Evolutionary conservation across 2,797 vertebrate species (phyloP), one percentile per base, ranked within the genome.

Genomic region (Sebastes kiyomatsui): DNA sequence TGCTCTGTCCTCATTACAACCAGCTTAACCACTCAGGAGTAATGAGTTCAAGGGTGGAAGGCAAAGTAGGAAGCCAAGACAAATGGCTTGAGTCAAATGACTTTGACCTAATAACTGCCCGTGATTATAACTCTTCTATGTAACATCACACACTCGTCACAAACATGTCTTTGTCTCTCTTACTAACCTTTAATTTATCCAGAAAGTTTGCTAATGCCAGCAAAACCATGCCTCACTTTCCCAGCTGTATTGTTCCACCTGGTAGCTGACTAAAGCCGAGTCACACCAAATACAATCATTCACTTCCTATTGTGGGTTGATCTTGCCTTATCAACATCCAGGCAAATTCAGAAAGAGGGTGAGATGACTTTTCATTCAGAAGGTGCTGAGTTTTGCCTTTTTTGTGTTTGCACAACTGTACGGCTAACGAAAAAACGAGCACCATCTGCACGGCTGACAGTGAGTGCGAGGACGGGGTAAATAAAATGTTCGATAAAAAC

Each of bases 31-130:
- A 67, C 73, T 62, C 70, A 58, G 69, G 42, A 76, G 49, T 72
- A 87, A 85, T 74, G 79, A 83, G 66, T 77, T 89, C 79, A 88
- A 86, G 82, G 76, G 83, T 66, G 65, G 61, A 72, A 58, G 52
- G 35, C 62, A 82, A 80, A 5, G 16, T 46, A 67, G 35, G 11
- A 69, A 77, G 46, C 42, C 7, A 67, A 72, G 33, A 61, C 52
- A 67, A 76, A 82, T 61, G 32, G 60, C 42, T 33, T 46, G 6
- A 14, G 42, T 46, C 42, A 46, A 46, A 32, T 80, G 72, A 80
- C 70, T 84, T 28, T 74, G 54, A 58, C 18, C 46, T 61, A 68
- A 33, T 38, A 67, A 35, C 49, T 77, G 60, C 69, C 72, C 46
- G 23, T 61, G 66, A 64, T 65, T 79, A 71, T 82, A 52, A 88